Evolutionary conservation across 1,140 invertebrate genomes (phyloP), one percentile per base, ranked within the genome.

Genomic region (Meteorus sp.): DNA sequence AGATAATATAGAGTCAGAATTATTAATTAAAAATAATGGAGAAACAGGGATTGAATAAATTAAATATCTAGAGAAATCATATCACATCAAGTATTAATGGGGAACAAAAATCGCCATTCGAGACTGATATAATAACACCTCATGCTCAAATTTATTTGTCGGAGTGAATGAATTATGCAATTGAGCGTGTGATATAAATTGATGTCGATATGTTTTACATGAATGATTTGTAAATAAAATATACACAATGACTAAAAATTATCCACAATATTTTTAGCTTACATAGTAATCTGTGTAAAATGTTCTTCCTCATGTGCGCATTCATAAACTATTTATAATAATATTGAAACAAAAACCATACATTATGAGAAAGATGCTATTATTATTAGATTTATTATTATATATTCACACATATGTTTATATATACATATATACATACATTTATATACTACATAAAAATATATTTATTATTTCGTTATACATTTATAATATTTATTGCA

Each of bases 401-500:
- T 56, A 56, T 59, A n/a, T n/a, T n/a, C n/a, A n/a, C n/a, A n/a
- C n/a, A n/a, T n/a, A n/a, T n/a, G 45, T 43, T 20, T n/a, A 35
- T 20, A 43, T 48, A 55, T 31, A 58, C 45, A 61, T 62, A 70
- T 62, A 70, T 61, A 64, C 48, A 73, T 65, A 74, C 69, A 76
- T 65, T 71, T 64, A 72, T 72, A 72, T 63, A 68, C 61, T 60
- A 67, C 63, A 64, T 65, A 68, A 59, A 33, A 7, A 75, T 72
- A 75, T 74, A 77, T 75, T 77, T 78, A 79, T 78, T 76, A 79
- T 78, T 79, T 71, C 71, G 75, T 79, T 78, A 68, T 77, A 77
- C 72, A 77, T 78, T 79, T 78, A 70, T 76, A 77, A 79, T 79
- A 79, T 78, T 79, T 79, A 79, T 79, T 79, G 66, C 72, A 57